Evolutionary conservation across 2,113 vertebrate genomes (phyloP).

Genomic region (Bubo blakistoni): DNA sequence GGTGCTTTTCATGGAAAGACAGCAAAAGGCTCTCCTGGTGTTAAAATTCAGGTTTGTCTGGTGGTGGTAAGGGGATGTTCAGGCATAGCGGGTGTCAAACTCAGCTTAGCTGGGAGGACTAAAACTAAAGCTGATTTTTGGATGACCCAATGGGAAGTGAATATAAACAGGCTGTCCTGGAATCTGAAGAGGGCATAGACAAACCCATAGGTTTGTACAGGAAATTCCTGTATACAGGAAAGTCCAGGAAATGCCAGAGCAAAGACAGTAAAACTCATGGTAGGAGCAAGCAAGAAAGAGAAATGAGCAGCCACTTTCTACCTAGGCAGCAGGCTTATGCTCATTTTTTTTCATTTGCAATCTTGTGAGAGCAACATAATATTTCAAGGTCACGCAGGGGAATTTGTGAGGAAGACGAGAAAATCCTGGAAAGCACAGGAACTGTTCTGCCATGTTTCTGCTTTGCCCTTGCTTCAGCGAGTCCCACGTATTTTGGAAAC

Average conservation of each 20-base stretch:
- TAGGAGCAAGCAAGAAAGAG: neutral
- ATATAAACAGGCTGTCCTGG: neutral
- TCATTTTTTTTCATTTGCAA: neutral
- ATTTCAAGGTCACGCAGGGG: neutral
- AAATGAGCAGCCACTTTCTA: neutral
- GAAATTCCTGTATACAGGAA: slow-evolving; percentile 25
- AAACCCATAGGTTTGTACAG: neutral
- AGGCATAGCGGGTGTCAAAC: neutral
- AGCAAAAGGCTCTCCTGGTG: neutral
- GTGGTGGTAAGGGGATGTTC: neutral
- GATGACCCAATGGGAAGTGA: neutral
- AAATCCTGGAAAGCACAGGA: neutral
- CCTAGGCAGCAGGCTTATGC: neutral
- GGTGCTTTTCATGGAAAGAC: neutral
- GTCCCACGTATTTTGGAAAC: neutral
- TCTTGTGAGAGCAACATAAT: neutral
- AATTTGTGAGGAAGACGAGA: neutral
- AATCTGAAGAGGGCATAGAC: neutral
- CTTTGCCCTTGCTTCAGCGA: neutral
- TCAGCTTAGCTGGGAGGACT: neutral
- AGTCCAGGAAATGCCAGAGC: neutral
- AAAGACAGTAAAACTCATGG: neutral
- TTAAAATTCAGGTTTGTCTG: neutral
- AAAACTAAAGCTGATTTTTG: neutral
- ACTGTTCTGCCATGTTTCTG: neutral